Base-by-base conservation (phyloP, 2,113 vertebrate species). In the Gracilinanus agilis region DNA sequence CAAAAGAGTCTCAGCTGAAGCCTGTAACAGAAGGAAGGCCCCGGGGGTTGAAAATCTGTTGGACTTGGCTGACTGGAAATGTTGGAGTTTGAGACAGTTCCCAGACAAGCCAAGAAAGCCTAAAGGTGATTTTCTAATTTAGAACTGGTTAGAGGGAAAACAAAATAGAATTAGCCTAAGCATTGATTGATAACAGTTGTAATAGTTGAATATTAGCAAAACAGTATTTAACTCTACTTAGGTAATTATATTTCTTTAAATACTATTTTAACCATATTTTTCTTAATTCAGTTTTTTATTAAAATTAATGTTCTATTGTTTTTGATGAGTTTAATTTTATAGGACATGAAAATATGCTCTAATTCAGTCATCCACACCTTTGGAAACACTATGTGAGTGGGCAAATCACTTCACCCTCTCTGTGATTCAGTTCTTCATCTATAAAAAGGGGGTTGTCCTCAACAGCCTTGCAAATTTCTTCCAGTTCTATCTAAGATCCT, bases 1-100 rank as follows among this genome's bases (percentile, higher is more conserved):
- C 67, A 83, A 83, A 83, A 83, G 67, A 83, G n/a, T 83, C 67
- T 83, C 61, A n/a, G 29, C 11, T 67, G 61, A 67, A 67, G 13
- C 34, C 67, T 83, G n/a, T 58, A 44, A 27, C 16, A 83, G 54
- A 88, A 92, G n/a, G 58, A 94, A 95, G 94, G 44, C 25, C 53
- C 29, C 2, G 91, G 55, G 9, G 83, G 92, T 95, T 94, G 91
- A 2, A 89, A 75, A 96, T 91, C 29, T 90, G 24, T 91, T 95
- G 49, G 7, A 90, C 24, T 90, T 93, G 21, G 53, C 4, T 12
- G 29, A 27, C 61, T 8, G 40, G 67, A 40, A 83, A 83, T 5
- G 6, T 23, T 40, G 19, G n/a, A 49, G 49, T 96, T n/a, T 93
- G 55, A 11, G 40, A 83, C 7, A 94, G 44, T 10, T 56, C 49